These are phyloP conservation scores for Aphis gossypii DNA, from an alignment of 1,140 invertebrate genomes.

Conservation along the genomic window DNA sequence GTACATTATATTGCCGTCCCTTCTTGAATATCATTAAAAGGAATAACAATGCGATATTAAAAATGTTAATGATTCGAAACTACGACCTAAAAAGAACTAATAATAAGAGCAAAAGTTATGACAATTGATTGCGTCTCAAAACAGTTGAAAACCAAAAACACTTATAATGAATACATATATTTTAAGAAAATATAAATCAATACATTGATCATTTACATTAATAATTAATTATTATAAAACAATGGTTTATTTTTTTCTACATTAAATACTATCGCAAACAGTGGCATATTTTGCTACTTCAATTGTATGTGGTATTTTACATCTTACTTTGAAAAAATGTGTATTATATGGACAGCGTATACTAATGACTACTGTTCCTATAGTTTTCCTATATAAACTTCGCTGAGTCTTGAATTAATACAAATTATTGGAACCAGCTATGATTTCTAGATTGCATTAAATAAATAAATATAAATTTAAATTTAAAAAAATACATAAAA, in stretches of 20 bases:
- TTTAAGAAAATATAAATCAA: neutral
- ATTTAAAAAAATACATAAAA: too few species aligned
- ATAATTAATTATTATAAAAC: neutral
- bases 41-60: neutral
- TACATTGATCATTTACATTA: neutral
- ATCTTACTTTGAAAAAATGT: too few species aligned
- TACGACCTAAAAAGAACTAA: neutral
- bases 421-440: too few species aligned
- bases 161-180: neutral
- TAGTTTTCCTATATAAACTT: too few species aligned
- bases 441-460: too few species aligned
- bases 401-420: too few species aligned
- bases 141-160: neutral
- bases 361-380: neutral
- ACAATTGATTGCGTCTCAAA: neutral
- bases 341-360: neutral
- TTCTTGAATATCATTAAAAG: neutral
- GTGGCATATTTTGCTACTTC: neutral
- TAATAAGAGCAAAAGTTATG: neutral
- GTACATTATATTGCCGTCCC: neutral
- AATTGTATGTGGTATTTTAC: neutral
- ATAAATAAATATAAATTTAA: too few species aligned
- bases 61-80: slow-evolving; percentile 27
- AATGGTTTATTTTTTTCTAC: neutral
- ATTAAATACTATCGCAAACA: neutral